These are phyloP conservation scores for Emmelina monodactyla DNA, from an alignment of 2,888 invertebrate species.

Conservation along the genomic window DNA sequence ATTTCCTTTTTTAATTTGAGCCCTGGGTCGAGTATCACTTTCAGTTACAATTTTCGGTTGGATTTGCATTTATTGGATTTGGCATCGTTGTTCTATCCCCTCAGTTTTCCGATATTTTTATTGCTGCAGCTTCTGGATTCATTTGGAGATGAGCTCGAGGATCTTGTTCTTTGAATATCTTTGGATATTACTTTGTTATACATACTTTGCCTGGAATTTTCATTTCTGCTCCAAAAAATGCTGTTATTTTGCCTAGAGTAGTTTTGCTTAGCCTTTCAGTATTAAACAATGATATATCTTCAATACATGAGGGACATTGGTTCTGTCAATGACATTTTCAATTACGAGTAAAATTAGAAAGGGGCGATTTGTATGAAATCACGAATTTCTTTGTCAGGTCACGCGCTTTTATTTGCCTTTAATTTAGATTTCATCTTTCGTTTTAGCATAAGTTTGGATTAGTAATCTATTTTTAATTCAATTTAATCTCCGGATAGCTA, in stretches of 20 bases:
- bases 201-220: not conserved
- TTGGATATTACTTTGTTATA: not conserved
- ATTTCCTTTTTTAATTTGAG: conserved; percentile 6
- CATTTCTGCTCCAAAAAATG: too few relatives aligned
- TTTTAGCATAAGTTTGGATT: too few relatives aligned
- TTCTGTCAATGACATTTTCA: not conserved
- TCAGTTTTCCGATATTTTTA: too few relatives aligned
- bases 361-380: not conserved
- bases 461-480: too few relatives aligned
- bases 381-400: conserved; percentile 7
- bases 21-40: conserved; percentile 5
- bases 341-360: not conserved
- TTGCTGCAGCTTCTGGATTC: not conserved
- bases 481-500: too few relatives aligned
- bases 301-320: not conserved
- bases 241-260: too few relatives aligned
- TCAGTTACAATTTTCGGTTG: conserved; percentile 5
- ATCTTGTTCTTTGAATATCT: not conserved
- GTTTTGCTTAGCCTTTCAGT: too few relatives aligned
- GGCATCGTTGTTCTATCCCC: not conserved
- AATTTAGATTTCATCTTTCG: conserved; percentile 12
- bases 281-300: too few relatives aligned
- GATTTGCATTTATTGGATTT: conserved; percentile 1
- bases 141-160: not conserved
- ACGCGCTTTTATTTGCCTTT: conserved; percentile 13